Base-by-base conservation (phyloP, 2,888 invertebrate species). In the Linyphia triangularis region DNA sequence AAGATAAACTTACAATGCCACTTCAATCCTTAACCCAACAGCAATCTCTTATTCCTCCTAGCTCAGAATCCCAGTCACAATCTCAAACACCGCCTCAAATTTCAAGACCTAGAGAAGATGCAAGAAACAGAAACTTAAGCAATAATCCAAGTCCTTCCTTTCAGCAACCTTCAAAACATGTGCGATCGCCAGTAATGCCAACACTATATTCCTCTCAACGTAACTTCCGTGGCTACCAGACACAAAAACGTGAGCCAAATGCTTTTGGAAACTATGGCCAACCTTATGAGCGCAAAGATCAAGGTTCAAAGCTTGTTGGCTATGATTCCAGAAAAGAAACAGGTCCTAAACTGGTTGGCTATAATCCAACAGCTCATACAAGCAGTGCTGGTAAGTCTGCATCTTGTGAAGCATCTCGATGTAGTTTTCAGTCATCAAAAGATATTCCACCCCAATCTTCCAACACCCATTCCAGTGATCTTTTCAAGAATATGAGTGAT, bases 1-100 rank as follows among this genome's bases (percentile, higher is more conserved):
- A 13, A 40, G 75, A 73, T 26, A 82, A 57, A 30, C 78, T 79
- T 61, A 30, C 85, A 78, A 28, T 82, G 61, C 65, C 85, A 73
- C 79, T 78, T 37, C 61, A 67, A 33, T 33, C 57, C 59, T 6
- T 84, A 51, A 10, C 84, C 33, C 69, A 26, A 30, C 57, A 61
- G 16, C 40, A 86, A 59, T 26, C 84, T 75, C 19, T 26, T 85
- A 67, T 77, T 61, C 43, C 70, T 30, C 59, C 73, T 30, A 24
- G 16, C 4, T 3, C 24, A 1, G 67, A 81, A 43, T 24, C n/a
- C 19, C 30, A 16, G 26, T 59, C 69, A 13, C 51, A 81, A 37
- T 19, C 78, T 2, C 61, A 26, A 6, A 24, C 61, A n/a, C n/a
- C 33, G 9, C 19, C 73, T 37, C 69, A 69, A 24, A 37, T 30